Percentiles rank a stretch among this genome's conserved stretches.
Evolutionary conservation across 2,888 invertebrate genomes (phyloP).

Genomic region (Chloromyia formosa): DNA sequence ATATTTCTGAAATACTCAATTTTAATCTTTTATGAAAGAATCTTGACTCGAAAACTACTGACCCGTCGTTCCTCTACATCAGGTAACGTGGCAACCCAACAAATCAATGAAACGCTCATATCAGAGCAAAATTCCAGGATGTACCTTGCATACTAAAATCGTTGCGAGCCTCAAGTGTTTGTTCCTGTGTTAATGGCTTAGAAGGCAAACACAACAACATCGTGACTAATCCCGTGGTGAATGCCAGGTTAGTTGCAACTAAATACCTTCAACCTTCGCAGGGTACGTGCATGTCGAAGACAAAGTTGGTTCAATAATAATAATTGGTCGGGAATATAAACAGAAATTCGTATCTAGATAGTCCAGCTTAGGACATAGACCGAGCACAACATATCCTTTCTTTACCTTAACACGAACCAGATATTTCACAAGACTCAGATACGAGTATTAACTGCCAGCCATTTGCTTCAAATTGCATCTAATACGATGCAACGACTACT

Average conservation of each 20-base stretch:
- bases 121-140: neutral
- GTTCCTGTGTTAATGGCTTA: conserved; percentile 33
- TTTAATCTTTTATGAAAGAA: no score
- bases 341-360: conserved; percentile 8
- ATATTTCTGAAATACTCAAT: no score
- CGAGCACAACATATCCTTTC: neutral
- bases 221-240: conserved; percentile 32
- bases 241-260: conserved; percentile 18
- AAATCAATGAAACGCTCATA: conserved; percentile 15
- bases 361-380: neutral
- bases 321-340: neutral
- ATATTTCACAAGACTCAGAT: neutral
- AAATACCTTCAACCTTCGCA: neutral
- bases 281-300: neutral
- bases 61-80: neutral
- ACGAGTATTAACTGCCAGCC: conserved; percentile 5
- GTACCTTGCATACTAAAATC: conserved; percentile 21
- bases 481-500: neutral
- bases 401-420: no score
- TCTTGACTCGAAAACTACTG: no score
- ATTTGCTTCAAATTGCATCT: neutral
- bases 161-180: conserved; percentile 11
- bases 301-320: conserved; percentile 31
- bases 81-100: neutral
- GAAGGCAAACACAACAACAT: conserved; percentile 30